Evolutionary conservation across 2,888 invertebrate genomes (phyloP).

Genomic region (Oscheius myriophilus): DNA sequence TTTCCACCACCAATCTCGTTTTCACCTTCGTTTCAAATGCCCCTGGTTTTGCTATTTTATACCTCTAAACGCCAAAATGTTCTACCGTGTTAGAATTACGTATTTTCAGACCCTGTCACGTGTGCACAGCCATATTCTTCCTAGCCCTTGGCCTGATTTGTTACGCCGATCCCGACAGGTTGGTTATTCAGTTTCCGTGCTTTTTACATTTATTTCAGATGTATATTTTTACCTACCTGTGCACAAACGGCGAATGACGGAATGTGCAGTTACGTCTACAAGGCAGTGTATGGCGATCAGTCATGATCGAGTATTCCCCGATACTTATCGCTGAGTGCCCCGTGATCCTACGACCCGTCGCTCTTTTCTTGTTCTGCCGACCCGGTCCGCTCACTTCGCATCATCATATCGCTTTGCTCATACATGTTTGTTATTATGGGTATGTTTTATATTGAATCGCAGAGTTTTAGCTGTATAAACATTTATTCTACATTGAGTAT

Average conservation of each 20-base stretch:
- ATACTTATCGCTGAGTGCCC: too few species aligned
- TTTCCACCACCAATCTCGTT: too few species aligned
- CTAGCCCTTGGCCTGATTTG: conserved; percentile 92
- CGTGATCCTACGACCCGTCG: too few species aligned
- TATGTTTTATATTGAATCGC: neutral
- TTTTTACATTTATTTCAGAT: conserved; percentile 71
- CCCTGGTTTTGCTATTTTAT: too few species aligned
- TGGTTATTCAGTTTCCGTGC: neutral
- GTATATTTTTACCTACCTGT: conserved; percentile 82
- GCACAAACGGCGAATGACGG: conserved; percentile 59
- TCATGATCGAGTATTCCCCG: too few species aligned
- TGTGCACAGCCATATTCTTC: conserved; percentile 93
- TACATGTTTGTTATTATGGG: too few species aligned
- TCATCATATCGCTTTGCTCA: too few species aligned
- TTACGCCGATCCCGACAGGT: conserved; percentile 91
- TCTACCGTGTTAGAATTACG: neutral
- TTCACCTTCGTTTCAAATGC: too few species aligned
- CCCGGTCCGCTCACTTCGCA: too few species aligned
- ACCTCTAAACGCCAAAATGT: too few species aligned
- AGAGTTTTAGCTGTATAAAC: neutral
- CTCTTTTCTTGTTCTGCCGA: too few species aligned
- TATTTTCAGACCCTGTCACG: conserved; percentile 87
- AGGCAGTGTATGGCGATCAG: neutral
- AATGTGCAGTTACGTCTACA: conserved; percentile 56
- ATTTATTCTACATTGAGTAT: neutral